phyloP scores from a whole-genome alignment of 2,888 invertebrate species.

The Nasonia oneida region DNA sequence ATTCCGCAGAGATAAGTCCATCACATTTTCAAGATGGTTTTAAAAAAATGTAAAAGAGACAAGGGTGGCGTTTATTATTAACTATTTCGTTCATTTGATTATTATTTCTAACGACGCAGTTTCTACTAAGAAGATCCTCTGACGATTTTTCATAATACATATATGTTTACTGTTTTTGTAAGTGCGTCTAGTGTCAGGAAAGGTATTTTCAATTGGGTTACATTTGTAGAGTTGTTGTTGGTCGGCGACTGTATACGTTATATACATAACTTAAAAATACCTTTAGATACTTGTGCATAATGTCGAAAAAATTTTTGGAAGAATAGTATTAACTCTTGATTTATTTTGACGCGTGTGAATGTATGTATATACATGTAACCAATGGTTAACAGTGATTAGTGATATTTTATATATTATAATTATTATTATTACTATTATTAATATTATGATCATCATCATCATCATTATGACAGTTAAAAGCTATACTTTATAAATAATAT shows the following conservation, averaged over 20 bases:
- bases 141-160: constrained; percentile 51
- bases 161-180: constrained; percentile 38
- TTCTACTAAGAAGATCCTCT: constrained; percentile 52
- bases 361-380: constrained; percentile 59
- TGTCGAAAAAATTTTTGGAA: constrained; percentile 39
- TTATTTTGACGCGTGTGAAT: constrained; percentile 54
- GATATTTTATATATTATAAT: constrained; percentile 55
- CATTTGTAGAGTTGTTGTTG: constrained; percentile 45
- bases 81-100: constrained; percentile 39
- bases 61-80: constrained; percentile 41
- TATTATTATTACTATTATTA: constrained; percentile 36
- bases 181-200: constrained; percentile 47
- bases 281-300: constrained; percentile 58
- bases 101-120: constrained; percentile 51
- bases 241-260: constrained; percentile 44
- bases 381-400: constrained; percentile 62
- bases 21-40: constrained; percentile 37
- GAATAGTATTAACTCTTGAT: constrained; percentile 61
- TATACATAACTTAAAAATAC: constrained; percentile 43
- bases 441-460: constrained; percentile 23
- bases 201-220: constrained; percentile 55
- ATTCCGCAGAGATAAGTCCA: constrained; percentile 53
- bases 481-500: constrained; percentile 51
- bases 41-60: constrained; percentile 37
- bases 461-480: constrained; percentile 43